These are phyloP conservation scores for Spondyliosoma cantharus DNA, from an alignment of 2,797 vertebrate genomes.

Conservation along the genomic window DNA sequence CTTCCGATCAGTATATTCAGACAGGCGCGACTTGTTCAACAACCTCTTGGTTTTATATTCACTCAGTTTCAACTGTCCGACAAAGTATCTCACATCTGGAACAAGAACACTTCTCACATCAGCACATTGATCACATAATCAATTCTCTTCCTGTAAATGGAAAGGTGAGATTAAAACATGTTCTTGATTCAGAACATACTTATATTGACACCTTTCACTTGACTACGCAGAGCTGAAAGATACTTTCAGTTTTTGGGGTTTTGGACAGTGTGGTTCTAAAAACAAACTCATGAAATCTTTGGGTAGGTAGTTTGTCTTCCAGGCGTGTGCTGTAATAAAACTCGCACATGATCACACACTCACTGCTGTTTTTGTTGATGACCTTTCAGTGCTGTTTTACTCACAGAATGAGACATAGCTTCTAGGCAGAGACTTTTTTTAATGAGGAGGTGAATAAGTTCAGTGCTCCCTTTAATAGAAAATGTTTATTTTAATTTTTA, in stretches of 20 bases:
- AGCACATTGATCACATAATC: neutral
- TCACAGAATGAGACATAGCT: conserved; percentile 36
- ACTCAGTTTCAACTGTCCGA: neutral
- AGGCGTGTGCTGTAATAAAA: conserved; percentile 33
- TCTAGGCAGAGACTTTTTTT: conserved; percentile 47
- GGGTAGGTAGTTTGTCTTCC: conserved; percentile 27
- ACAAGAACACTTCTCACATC: rapidly evolving
- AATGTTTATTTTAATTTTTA: conserved; percentile 9
- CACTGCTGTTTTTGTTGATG: conserved; percentile 39
- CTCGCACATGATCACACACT: conserved; percentile 2
- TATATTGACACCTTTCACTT: neutral
- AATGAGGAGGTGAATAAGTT: conserved; percentile 37
- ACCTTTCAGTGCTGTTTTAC: conserved; percentile 53
- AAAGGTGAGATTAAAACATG: neutral
- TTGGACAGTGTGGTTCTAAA: neutral
- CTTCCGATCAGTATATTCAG: neutral
- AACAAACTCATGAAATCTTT: conserved; percentile 25
- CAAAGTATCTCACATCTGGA: neutral
- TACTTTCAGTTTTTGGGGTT: neutral
- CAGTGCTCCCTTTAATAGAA: neutral
- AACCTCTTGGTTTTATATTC: neutral
- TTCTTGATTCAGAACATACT: neutral
- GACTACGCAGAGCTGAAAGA: neutral
- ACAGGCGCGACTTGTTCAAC: neutral
- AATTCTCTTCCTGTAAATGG: neutral